Evolutionary conservation across 2,888 invertebrate genomes (phyloP).

Genomic region (Hydrotaea cyrtoneurina): DNA sequence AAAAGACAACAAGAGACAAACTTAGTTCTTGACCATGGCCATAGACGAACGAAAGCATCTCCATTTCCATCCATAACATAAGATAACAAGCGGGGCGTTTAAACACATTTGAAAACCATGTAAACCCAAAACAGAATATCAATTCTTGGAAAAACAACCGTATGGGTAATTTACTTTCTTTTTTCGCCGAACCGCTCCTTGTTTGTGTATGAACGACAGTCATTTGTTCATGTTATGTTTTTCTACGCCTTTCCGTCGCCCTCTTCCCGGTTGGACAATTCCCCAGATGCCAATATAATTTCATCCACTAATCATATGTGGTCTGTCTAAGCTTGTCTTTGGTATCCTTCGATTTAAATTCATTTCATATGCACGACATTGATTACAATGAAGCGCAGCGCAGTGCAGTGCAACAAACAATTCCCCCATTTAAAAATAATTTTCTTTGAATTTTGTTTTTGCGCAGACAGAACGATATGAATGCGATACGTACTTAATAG

Average conservation of each 20-base stretch:
- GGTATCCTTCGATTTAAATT: background rate
- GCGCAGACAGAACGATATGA: background rate
- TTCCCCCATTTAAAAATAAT: conserved; percentile 23
- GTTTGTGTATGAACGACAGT: background rate
- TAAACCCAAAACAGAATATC: background rate
- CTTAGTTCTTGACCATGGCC: background rate
- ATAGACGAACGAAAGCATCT: no score
- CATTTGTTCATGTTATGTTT: conserved; percentile 7
- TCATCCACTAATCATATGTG: conserved; percentile 16
- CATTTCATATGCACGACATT: conserved; percentile 21
- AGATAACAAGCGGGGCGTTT: no score
- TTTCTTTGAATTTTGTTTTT: conserved; percentile 35
- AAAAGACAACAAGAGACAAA: background rate
- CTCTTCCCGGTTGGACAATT: conserved; percentile 20
- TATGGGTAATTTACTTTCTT: conserved; percentile 17
- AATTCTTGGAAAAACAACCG: background rate
- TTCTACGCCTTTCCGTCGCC: conserved; percentile 11
- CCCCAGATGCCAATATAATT: conserved; percentile 54
- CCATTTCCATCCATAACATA: no score
- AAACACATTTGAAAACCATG: no score
- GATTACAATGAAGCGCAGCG: background rate
- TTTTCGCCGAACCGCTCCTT: background rate
- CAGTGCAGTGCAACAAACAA: conserved; percentile 4
- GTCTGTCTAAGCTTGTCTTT: background rate
- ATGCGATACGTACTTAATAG: background rate